These are phyloP conservation scores for Acrobasis consociella DNA, from an alignment of 2,888 invertebrate genomes.

Conservation along the genomic window DNA sequence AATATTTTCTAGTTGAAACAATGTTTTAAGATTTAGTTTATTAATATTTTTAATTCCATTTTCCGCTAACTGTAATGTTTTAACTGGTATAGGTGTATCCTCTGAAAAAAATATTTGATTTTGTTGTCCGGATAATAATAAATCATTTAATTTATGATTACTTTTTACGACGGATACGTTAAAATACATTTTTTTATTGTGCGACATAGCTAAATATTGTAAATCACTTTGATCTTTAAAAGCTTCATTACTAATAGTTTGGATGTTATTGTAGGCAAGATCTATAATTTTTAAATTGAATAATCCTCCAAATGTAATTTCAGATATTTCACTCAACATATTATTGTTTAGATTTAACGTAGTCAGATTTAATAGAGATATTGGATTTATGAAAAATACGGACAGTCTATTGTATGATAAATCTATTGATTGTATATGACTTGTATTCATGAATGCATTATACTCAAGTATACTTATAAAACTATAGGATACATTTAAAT, in stretches of 20 bases:
- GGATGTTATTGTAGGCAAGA: constrained; percentile 50
- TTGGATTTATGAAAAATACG: constrained; percentile 52
- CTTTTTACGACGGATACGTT: constrained; percentile 37
- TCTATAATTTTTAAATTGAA: constrained; percentile 40
- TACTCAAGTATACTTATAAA: constrained; percentile 50
- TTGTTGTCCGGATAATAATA: constrained; percentile 51
- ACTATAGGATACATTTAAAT: constrained; percentile 57
- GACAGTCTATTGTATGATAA: constrained; percentile 56
- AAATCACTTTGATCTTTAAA: constrained; percentile 47
- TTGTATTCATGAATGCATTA: constrained; percentile 53
- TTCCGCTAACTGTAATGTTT: constrained; percentile 45
- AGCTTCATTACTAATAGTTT: constrained; percentile 37
- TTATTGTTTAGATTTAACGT: constrained; percentile 55
- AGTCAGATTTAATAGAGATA: constrained; percentile 45
- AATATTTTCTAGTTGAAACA: constrained; percentile 43
- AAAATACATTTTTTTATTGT: constrained; percentile 48
- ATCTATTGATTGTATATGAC: constrained; percentile 52
- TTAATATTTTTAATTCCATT: constrained; percentile 45
- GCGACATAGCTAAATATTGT: constrained; percentile 54
- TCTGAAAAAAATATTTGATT: constrained; percentile 40
- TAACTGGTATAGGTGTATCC: constrained; percentile 35
- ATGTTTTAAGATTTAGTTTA: constrained; percentile 39
- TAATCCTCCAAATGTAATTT: constrained; percentile 41
- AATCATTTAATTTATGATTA: constrained; percentile 37
- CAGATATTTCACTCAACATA: constrained; percentile 42